A percentile compares a stretch with the other conserved stretches of the same genome.
Evolutionary conservation across 92 coral and sea anemone species (phyloP).

Genomic region (Muricea muricata): DNA sequence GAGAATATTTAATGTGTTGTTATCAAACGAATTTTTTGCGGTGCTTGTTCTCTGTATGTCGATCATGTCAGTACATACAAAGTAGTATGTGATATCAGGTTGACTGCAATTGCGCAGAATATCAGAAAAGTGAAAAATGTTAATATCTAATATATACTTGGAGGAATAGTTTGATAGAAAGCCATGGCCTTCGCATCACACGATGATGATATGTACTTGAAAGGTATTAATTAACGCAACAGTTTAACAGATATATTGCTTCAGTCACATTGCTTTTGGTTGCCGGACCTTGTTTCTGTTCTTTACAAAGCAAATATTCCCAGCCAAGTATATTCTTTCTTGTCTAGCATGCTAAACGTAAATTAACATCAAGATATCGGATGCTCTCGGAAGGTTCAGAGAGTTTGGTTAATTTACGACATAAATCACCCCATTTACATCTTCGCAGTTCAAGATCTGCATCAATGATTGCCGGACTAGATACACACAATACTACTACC

Average conservation of each 20-base stretch:
- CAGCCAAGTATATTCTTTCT: slow-evolving; percentile 12
- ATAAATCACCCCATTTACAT: slow-evolving; percentile 39
- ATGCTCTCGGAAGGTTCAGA: slow-evolving; percentile 42
- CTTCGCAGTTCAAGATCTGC: slow-evolving; percentile 44
- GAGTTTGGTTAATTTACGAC: slow-evolving; percentile 28
- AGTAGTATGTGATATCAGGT: no score
- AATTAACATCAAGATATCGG: slow-evolving; percentile 15
- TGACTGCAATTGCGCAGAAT: no score
- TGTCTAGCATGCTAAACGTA: slow-evolving; percentile 24
- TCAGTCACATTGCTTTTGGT: not conserved
- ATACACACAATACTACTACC: not conserved
- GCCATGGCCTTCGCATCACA: no score
- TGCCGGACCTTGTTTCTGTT: not conserved
- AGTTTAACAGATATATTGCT: not conserved
- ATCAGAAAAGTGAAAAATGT: no score
- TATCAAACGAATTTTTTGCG: no score
- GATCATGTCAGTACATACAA: no score
- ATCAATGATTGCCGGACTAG: slow-evolving; percentile 30
- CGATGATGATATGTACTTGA: no score
- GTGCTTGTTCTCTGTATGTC: no score
- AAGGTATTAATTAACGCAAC: no score
- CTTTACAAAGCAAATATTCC: not conserved
- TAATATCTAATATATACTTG: no score
- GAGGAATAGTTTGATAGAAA: no score
- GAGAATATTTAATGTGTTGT: no score